These are phyloP conservation scores for Heliornis fulica DNA, from an alignment of 2,113 vertebrate species.

Conservation along the genomic window DNA sequence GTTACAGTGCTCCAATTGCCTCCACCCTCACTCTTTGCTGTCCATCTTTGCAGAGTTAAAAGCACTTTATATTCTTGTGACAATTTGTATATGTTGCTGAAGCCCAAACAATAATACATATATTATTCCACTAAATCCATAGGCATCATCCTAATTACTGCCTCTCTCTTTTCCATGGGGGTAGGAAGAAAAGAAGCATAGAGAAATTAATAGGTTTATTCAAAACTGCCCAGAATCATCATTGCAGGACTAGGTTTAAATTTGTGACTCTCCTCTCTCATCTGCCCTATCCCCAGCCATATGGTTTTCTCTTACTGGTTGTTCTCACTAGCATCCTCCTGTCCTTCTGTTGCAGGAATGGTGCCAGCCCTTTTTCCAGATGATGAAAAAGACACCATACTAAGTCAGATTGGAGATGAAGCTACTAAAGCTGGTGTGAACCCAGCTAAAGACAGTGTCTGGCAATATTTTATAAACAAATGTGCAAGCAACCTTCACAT, in stretches of 20 bases:
- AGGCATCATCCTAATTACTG: neutral
- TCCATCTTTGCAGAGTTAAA: neutral
- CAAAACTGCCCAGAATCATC: neutral
- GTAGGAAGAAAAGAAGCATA: neutral
- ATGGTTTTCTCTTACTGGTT: constrained; percentile 8
- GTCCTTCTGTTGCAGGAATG: constrained; percentile 78
- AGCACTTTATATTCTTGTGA: neutral
- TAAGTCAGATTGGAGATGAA: constrained; percentile 84
- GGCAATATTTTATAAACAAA: constrained; percentile 93
- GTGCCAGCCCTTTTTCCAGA: constrained; percentile 93
- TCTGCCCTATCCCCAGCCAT: neutral
- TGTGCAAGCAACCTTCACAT: constrained; percentile 92
- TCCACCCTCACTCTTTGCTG: no score
- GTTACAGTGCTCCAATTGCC: no score
- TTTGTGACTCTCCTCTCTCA: neutral
- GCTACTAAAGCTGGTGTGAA: constrained; percentile 78
- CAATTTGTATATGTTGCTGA: neutral
- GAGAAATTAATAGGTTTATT: neutral
- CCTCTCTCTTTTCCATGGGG: neutral
- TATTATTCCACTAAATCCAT: neutral
- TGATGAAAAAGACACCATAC: constrained; percentile 87
- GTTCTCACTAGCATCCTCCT: neutral
- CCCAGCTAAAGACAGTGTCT: constrained; percentile 88
- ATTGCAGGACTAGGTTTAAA: constrained; percentile 3
- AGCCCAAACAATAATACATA: neutral